A percentile compares a stretch with the other conserved stretches of the same genome.
These are phyloP conservation scores for Marcusenius ussheri DNA, from an alignment of 2,113 vertebrate genomes.

Conservation along the genomic window DNA sequence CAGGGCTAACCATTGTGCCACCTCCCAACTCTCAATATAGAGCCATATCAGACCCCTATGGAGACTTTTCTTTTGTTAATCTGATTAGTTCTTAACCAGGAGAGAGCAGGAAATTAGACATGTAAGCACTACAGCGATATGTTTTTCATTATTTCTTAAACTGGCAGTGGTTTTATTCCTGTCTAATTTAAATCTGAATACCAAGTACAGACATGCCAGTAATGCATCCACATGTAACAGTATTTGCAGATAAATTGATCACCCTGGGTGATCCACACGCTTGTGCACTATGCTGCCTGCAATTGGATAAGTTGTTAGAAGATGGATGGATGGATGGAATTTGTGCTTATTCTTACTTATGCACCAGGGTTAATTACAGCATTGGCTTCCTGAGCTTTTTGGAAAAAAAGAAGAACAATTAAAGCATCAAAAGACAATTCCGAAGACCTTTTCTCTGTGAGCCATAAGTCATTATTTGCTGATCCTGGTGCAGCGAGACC, in stretches of 20 bases:
- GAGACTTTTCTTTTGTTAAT: constrained; percentile 46
- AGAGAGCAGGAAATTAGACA: constrained; percentile 35
- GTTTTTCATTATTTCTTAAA: constrained; percentile 41
- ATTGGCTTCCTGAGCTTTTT: not conserved
- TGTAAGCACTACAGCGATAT: constrained; percentile 33
- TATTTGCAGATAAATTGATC: not conserved
- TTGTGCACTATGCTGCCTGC: not conserved
- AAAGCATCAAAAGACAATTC: not conserved
- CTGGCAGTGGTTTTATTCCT: constrained; percentile 32
- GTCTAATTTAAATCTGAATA: not conserved
- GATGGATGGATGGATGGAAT: not conserved
- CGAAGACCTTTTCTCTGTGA: not conserved
- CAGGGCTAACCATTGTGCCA: too few relatives aligned
- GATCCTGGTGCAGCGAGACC: not conserved
- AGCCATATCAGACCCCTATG: constrained; percentile 19
- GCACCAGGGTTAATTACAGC: not conserved
- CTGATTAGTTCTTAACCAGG: constrained; percentile 66
- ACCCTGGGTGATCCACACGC: not conserved
- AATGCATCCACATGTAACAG: not conserved
- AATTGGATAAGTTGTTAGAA: not conserved
- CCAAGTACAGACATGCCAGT: not conserved
- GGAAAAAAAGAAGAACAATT: not conserved
- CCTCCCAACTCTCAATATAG: not conserved
- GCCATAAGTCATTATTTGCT: not conserved
- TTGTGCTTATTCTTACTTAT: not conserved